These are phyloP conservation scores for Zhuqinia jingwanae DNA, from an alignment of 2,888 invertebrate species.

Conservation along the genomic window DNA sequence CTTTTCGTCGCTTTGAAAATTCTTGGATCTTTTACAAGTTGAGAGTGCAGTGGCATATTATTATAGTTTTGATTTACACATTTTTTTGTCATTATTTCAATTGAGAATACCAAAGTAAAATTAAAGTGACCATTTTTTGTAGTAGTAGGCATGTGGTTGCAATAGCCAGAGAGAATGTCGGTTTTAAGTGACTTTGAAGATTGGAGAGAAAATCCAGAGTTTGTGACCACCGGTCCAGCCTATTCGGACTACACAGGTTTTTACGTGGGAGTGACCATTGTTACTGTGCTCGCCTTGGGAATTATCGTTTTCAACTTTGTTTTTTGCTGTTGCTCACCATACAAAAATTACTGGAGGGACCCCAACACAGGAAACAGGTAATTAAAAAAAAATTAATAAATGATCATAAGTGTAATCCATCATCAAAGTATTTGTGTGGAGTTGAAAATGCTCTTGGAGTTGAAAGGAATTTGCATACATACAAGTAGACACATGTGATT, in stretches of 20 bases:
- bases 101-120: too few relatives aligned
- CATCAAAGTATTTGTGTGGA: too few relatives aligned
- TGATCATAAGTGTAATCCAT: too few relatives aligned
- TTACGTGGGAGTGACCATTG: constrained; percentile 90
- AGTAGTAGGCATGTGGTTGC: background rate
- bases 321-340: constrained; percentile 90
- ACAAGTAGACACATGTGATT: too few relatives aligned
- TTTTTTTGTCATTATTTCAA: too few relatives aligned
- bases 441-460: too few relatives aligned
- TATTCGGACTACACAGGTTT: constrained; percentile 88
- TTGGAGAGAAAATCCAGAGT: constrained; percentile 85
- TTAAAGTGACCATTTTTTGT: too few relatives aligned
- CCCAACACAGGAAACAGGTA: constrained; percentile 80
- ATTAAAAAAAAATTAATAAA: background rate
- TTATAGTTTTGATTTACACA: too few relatives aligned
- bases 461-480: too few relatives aligned
- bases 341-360: constrained; percentile 91
- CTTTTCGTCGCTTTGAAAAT: too few relatives aligned
- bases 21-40: too few relatives aligned
- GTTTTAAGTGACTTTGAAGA: constrained; percentile 85
- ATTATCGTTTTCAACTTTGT: constrained; percentile 89
- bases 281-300: constrained; percentile 87
- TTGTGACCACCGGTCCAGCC: constrained; percentile 82
- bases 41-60: too few relatives aligned
- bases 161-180: constrained; percentile 82